A percentile compares a stretch with the other conserved stretches of the same genome.
phyloP scores from a whole-genome alignment of 2,113 vertebrate species.

The Spea bombifrons region DNA sequence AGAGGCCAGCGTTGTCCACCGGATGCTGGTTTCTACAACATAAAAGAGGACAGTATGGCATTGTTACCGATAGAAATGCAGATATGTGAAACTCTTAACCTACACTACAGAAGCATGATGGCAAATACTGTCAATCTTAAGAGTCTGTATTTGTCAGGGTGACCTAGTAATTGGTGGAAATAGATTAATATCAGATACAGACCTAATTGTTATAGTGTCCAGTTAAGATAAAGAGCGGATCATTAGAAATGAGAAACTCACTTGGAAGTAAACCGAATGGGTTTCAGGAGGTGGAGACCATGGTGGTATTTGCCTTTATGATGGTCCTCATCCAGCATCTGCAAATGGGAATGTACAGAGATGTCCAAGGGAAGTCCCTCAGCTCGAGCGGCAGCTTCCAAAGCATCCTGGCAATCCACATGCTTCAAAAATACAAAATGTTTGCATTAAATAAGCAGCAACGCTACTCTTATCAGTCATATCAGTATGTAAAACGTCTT shows the following conservation, averaged over 20 bases:
- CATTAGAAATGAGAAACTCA: conserved; percentile 57
- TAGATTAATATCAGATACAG: no score
- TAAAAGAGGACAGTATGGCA: neutral
- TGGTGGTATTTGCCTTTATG: conserved; percentile 78
- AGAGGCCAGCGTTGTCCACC: conserved; percentile 86
- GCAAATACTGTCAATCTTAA: no score
- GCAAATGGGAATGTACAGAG: conserved; percentile 67
- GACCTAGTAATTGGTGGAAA: no score
- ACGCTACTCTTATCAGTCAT: no score
- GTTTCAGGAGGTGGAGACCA: conserved; percentile 73
- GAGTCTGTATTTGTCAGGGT: no score
- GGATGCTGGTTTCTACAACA: conserved; percentile 77
- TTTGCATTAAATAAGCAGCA: neutral
- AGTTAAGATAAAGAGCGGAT: neutral
- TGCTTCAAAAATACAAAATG: conserved; percentile 49
- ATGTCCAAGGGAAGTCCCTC: conserved; percentile 79
- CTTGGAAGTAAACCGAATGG: conserved; percentile 82
- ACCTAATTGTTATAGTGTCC: neutral
- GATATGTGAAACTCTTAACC: no score
- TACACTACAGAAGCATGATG: no score
- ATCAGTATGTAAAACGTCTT: no score
- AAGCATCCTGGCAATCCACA: conserved; percentile 75
- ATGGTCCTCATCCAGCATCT: conserved; percentile 72
- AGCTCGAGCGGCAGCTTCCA: conserved; percentile 80
- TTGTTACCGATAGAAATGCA: no score